Base-by-base conservation (phyloP, 2,888 invertebrate species). In the Mayetiola destructor region DNA sequence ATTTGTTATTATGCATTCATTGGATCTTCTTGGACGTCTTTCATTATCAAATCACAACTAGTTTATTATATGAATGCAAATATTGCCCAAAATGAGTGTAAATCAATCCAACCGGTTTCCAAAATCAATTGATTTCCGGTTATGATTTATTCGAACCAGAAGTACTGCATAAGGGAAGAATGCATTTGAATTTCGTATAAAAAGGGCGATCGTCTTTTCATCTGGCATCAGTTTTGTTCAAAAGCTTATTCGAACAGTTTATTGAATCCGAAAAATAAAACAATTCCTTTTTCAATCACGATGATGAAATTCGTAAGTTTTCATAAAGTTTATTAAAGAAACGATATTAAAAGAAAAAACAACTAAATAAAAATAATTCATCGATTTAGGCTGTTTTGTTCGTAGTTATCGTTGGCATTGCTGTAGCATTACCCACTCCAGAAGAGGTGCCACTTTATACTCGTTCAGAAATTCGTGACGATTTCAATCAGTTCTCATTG, bases 241-340 rank as follows among this genome's bases (percentile, higher is more conserved):
- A 12, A 21, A 4, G 21, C 9, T 21, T 21, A 10, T 32, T 6
- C 40, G 23, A 40, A 40, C 40, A 20, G 3, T 10, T 20, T 8
- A 18, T 39, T 39, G 2, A 39, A 18, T 10, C 10, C 6, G 10
- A 32, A 32, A 32, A 32, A 32, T 9, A 32, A 32, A 32, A 32
- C 10, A 9, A 10, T 32, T 32, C 32, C 6, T 32, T 32, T 32
- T 32, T 32, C 10, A 9, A 2, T 48, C 48, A 48, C 14, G 9
- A 48, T 27, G 27, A 48, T 48, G 27, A 48, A 48, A 48, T 27
- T 48, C n/a, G 48, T 48, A 27, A 48, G 48, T 48, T 16, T 21
- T 21, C 23, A 6, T 10, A 32, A 10, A 32, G 32, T 32, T 32
- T 32, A 10, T 32, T 32, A 6, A 32, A 9, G 10, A 32, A 32